Percentiles rank a stretch among this genome's conserved stretches.
Evolutionary conservation across 92 coral and sea anemone genomes (phyloP).

Genomic region (Micromussa lordhowensis): DNA sequence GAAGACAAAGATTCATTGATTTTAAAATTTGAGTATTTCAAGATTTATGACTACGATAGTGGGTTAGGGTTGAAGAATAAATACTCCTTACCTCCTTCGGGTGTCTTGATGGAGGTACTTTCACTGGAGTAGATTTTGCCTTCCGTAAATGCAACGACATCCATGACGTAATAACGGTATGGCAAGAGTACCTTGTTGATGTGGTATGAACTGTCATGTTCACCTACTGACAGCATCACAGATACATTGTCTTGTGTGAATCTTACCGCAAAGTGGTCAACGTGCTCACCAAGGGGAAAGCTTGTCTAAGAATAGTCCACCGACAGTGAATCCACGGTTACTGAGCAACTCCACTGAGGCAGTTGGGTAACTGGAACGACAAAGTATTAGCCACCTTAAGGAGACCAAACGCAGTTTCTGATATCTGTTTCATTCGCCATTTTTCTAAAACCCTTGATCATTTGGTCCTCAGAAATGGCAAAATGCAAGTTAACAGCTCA

Average conservation of each 20-base stretch:
- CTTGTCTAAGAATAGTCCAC: background rate
- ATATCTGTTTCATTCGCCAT: too few species aligned
- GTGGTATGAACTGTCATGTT: background rate
- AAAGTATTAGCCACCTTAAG: background rate
- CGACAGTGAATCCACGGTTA: background rate
- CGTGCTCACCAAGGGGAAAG: background rate
- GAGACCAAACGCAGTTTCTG: too few species aligned
- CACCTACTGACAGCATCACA: background rate
- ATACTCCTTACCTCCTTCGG: background rate
- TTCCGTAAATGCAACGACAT: background rate
- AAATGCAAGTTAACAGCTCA: too few species aligned
- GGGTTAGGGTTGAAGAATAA: too few species aligned
- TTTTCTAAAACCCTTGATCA: too few species aligned
- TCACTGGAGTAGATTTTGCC: background rate
- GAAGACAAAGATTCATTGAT: too few species aligned
- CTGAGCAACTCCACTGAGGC: background rate
- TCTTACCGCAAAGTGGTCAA: background rate
- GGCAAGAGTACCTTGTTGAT: background rate
- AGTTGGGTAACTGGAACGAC: background rate
- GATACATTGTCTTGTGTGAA: conserved; percentile 23
- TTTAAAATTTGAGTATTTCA: too few species aligned
- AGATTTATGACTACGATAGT: too few species aligned
- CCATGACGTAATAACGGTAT: background rate
- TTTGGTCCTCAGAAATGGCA: too few species aligned
- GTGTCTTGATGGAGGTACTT: background rate